A percentile compares a stretch with the other conserved stretches of the same genome.
phyloP scores from a whole-genome alignment of 2,797 vertebrate genomes.

The Pterois miles region DNA sequence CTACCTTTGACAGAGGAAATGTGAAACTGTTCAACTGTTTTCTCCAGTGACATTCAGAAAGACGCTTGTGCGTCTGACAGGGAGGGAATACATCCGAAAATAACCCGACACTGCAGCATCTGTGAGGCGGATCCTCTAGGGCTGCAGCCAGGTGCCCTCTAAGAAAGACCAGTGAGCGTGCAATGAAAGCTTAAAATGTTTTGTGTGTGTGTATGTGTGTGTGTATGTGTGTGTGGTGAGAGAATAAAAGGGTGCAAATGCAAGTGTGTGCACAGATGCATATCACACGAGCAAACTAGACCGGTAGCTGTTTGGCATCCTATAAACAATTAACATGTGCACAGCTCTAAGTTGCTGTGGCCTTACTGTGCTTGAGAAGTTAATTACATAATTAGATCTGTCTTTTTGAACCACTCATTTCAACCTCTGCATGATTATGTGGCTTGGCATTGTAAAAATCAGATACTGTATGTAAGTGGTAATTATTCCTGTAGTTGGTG shows the following conservation, averaged over 20 bases:
- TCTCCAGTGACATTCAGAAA: slow-evolving; percentile 12
- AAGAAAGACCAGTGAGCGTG: slow-evolving; percentile 17
- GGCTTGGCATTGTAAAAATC: background rate
- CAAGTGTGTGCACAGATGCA: background rate
- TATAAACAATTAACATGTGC: background rate
- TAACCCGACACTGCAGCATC: slow-evolving; percentile 47
- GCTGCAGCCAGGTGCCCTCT: slow-evolving; percentile 42
- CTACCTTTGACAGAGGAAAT: background rate
- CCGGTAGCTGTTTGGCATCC: background rate
- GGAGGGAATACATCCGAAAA: slow-evolving; percentile 41
- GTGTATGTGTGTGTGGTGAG: background rate
- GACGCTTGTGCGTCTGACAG: slow-evolving; percentile 9
- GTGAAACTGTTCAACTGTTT: slow-evolving; percentile 6
- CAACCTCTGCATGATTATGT: background rate
- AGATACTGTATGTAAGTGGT: background rate
- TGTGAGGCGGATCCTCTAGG: slow-evolving; percentile 29
- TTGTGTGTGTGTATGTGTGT: background rate
- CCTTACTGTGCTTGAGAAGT: background rate
- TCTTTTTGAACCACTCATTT: background rate
- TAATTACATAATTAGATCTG: background rate
- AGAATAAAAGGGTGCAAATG: background rate
- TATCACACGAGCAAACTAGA: background rate
- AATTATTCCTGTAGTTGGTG: background rate
- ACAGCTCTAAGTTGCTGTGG: background rate
- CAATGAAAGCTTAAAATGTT: background rate